Conservation (phyloP, 2,113 vertebrate genomes). For the Rhea pennata region DNA sequence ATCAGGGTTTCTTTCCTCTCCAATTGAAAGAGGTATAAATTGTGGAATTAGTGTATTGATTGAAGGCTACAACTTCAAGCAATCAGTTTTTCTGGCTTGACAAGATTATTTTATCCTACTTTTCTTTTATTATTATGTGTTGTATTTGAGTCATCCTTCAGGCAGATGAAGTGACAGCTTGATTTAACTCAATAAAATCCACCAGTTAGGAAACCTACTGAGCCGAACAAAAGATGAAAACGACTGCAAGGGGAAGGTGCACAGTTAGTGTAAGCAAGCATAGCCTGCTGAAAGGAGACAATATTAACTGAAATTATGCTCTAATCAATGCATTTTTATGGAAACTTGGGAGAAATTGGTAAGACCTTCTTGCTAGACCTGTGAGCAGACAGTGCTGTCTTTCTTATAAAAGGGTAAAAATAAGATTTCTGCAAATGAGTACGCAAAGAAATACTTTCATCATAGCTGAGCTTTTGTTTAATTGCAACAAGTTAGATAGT, state of each 20-base stretch:
- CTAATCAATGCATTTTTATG: conserved; percentile 94
- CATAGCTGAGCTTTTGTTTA: background rate
- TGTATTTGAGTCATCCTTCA: conserved; percentile 98
- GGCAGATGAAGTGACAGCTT: conserved; percentile 98
- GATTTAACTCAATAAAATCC: conserved; percentile 99
- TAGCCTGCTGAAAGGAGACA: conserved; percentile 80
- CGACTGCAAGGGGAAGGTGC: conserved; percentile 79
- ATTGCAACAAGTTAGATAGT: conserved; percentile 7
- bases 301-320: conserved; percentile 86
- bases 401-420: background rate
- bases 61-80: conserved; percentile 92
- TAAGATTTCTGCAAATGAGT: conserved; percentile 21
- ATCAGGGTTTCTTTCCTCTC: conserved; percentile 96
- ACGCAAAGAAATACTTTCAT: background rate
- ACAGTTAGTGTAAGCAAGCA: conserved; percentile 75
- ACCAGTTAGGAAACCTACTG: conserved; percentile 95
- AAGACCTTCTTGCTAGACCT: conserved; percentile 57
- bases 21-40: conserved; percentile 96
- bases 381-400: conserved; percentile 22
- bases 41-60: conserved; percentile 99
- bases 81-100: conserved; percentile 99
- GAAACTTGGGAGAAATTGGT: conserved; percentile 85
- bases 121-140: conserved; percentile 99
- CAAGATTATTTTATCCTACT: conserved; percentile 99
- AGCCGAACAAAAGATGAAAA: conserved; percentile 89